Percentiles rank a stretch among this genome's conserved stretches.
Evolutionary conservation across 2,113 vertebrate species (phyloP).

Genomic region (Lipotes vexillifer): DNA sequence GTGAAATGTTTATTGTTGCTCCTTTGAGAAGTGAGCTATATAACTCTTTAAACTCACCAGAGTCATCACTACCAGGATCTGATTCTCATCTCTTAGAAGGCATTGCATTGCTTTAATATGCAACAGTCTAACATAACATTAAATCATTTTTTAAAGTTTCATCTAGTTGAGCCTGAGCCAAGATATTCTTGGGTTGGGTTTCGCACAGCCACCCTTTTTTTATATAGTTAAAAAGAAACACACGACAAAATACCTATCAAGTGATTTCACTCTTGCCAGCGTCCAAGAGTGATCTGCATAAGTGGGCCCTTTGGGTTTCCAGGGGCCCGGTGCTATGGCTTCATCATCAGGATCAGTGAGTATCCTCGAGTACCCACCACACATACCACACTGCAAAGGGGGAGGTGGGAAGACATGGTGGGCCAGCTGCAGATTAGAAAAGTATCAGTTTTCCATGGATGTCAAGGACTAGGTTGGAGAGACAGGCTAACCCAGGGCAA

Average conservation of each 20-base stretch:
- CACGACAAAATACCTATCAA: constrained; percentile 45
- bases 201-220: constrained; percentile 14
- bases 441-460: background rate
- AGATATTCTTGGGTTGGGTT: constrained; percentile 54
- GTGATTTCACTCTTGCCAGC: constrained; percentile 37
- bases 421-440: background rate
- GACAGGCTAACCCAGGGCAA: background rate
- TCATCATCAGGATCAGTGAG: background rate
- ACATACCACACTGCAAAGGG: too few species aligned
- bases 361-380: background rate
- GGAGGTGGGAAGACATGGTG: too few species aligned
- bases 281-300: constrained; percentile 29
- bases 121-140: background rate
- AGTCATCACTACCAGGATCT: background rate
- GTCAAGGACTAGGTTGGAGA: background rate
- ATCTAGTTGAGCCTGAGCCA: constrained; percentile 51
- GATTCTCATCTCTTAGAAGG: constrained; percentile 17
- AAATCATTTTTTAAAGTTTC: constrained; percentile 55
- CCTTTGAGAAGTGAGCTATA: background rate
- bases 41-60: background rate
- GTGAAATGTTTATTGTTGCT: background rate
- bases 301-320: background rate
- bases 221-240: constrained; percentile 64
- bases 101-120: background rate
- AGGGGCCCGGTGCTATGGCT: background rate